Evolutionary conservation across 2,113 vertebrate species (phyloP).

Genomic region (Plestiodon gilberti): DNA sequence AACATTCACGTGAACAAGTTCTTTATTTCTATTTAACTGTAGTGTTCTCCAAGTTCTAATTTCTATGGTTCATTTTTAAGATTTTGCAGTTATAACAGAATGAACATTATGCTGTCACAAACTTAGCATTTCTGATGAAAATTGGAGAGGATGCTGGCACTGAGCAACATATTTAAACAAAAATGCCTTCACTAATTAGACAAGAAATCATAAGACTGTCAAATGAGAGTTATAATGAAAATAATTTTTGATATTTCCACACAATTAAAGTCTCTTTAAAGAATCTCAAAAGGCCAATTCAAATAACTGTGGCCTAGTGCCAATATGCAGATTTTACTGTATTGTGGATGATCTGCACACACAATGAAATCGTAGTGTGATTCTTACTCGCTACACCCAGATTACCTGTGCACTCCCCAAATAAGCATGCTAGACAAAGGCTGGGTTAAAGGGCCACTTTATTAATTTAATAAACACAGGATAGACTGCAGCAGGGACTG

Average conservation of each 20-base stretch:
- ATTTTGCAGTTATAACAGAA: conserved; percentile 16
- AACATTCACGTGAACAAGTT: background rate
- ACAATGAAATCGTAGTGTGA: background rate
- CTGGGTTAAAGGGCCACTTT: too few species aligned
- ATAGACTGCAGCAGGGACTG: too few species aligned
- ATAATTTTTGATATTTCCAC: conserved; percentile 3
- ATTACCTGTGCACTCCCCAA: too few species aligned
- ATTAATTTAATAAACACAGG: too few species aligned
- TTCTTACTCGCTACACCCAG: background rate
- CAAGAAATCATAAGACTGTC: conserved; percentile 29
- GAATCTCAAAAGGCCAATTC: background rate
- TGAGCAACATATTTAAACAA: conserved; percentile 28
- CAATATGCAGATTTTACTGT: conserved; percentile 1
- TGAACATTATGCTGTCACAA: conserved; percentile 30
- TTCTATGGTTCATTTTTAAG: conserved; percentile 6
- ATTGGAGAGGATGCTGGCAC: conserved; percentile 19
- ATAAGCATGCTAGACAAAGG: too few species aligned
- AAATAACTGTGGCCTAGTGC: conserved; percentile 11
- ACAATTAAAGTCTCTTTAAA: conserved; percentile 40
- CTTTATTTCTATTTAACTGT: background rate
- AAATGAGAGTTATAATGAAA: conserved; percentile 28
- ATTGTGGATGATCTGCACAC: background rate
- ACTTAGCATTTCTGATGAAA: conserved; percentile 18
- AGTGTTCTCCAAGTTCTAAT: conserved; percentile 1
- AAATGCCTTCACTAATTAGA: conserved; percentile 33